These are phyloP conservation scores for Athripsodes cinereus DNA, from an alignment of 2,888 invertebrate species.

Conservation along the genomic window DNA sequence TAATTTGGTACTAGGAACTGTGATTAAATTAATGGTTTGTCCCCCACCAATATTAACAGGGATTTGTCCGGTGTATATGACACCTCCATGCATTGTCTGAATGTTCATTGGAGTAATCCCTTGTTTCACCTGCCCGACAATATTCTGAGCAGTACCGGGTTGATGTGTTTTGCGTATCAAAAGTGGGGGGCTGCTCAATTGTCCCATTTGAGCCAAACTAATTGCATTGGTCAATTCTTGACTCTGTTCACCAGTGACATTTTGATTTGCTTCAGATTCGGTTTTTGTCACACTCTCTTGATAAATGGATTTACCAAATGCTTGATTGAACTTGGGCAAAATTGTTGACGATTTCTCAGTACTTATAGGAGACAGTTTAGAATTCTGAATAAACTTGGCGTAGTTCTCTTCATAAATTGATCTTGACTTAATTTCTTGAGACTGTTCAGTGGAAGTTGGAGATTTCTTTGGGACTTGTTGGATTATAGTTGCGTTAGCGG, in stretches of 20 bases:
- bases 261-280: conserved; percentile 20
- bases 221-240: conserved; percentile 29
- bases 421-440: conserved; percentile 46
- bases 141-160: conserved; percentile 38
- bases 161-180: conserved; percentile 39
- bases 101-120: conserved; percentile 51
- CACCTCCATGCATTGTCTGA: conserved; percentile 60
- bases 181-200: conserved; percentile 41
- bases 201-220: conserved; percentile 40
- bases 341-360: conserved; percentile 44
- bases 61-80: conserved; percentile 67
- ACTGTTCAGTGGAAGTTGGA: conserved; percentile 29
- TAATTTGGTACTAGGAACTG: conserved; percentile 46
- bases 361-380: conserved; percentile 34
- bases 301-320: conserved; percentile 68
- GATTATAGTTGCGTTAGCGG: conserved; percentile 22
- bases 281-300: conserved; percentile 36
- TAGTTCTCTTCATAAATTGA: conserved; percentile 52
- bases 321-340: conserved; percentile 73
- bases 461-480: conserved; percentile 33
- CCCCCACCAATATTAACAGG: conserved; percentile 55
- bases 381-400: conserved; percentile 49
- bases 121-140: conserved; percentile 48
- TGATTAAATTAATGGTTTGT: conserved; percentile 55
- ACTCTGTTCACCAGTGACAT: conserved; percentile 31